Evolutionary conservation across 2,888 invertebrate species (phyloP).

Genomic region (Syritta pipiens): DNA sequence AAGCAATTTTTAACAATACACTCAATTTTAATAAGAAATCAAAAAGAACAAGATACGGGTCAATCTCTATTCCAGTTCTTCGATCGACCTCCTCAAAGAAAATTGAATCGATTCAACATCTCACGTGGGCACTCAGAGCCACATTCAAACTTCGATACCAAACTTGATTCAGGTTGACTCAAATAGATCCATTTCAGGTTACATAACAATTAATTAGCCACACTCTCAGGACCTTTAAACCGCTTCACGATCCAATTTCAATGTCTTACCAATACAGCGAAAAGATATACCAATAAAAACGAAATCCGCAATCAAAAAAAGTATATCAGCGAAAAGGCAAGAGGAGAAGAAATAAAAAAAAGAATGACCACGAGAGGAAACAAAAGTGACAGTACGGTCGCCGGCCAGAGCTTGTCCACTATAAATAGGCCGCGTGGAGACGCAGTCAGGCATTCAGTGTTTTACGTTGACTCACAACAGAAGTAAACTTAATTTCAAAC

Average conservation of each 20-base stretch:
- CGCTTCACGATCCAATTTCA: constrained; percentile 29
- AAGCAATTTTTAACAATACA: no score
- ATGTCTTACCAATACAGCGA: constrained; percentile 29
- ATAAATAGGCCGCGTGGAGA: constrained; percentile 47
- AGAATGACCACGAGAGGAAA: constrained; percentile 32
- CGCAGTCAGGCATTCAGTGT: constrained; percentile 53
- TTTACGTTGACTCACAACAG: constrained; percentile 59
- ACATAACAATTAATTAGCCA: constrained; percentile 23
- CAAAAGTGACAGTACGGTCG: constrained; percentile 49
- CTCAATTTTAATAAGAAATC: no score
- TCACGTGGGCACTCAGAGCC: neutral
- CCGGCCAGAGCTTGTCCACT: constrained; percentile 16
- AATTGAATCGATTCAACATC: no score
- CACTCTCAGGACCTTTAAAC: constrained; percentile 49
- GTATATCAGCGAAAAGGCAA: neutral
- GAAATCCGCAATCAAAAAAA: neutral
- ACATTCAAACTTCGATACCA: neutral
- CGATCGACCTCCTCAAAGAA: no score
- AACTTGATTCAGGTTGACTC: neutral
- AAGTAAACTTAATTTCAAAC: constrained; percentile 56
- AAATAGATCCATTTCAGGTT: constrained; percentile 25
- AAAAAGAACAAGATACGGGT: no score
- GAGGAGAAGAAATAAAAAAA: constrained; percentile 6
- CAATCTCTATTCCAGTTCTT: no score
- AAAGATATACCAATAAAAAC: constrained; percentile 4